Conservation (phyloP, 2,797 vertebrate species). For the Mormyrus proboscirostris region DNA sequence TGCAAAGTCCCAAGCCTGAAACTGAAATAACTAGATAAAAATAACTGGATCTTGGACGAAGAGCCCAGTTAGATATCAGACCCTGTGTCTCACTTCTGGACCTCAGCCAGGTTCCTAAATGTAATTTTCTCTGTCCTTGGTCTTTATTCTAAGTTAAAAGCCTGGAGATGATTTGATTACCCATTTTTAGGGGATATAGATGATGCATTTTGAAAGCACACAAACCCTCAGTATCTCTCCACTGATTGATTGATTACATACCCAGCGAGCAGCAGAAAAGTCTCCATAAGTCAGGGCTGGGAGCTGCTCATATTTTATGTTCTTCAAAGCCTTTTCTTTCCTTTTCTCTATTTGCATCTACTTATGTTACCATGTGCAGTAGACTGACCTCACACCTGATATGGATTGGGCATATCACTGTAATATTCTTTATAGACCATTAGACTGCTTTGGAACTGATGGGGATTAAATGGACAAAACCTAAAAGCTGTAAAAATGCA, state of each 20-base stretch:
- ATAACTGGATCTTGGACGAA: conserved; percentile 43
- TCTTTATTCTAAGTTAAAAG: conserved; percentile 59
- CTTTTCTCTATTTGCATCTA: neutral
- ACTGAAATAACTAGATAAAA: conserved; percentile 48
- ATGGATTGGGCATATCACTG: neutral
- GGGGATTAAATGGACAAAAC: neutral
- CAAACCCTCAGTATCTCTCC: conserved; percentile 21
- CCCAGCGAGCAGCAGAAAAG: neutral
- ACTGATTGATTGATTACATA: conserved; percentile 41
- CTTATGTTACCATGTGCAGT: neutral
- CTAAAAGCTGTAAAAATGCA: neutral
- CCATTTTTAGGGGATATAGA: conserved; percentile 47
- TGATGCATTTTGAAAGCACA: conserved; percentile 39
- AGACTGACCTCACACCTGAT: neutral
- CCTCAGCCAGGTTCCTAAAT: conserved; percentile 35
- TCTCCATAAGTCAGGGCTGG: neutral
- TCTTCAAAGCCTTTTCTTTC: neutral
- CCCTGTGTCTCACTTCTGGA: conserved; percentile 37
- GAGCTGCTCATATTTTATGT: neutral
- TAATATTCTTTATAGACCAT: neutral
- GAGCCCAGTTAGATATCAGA: conserved; percentile 36
- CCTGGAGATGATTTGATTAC: conserved; percentile 53
- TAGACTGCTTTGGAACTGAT: neutral
- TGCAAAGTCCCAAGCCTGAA: conserved; percentile 28
- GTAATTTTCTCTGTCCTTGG: conserved; percentile 52